Base-by-base conservation (phyloP, 2,113 vertebrate genomes). In the Ranitomeya variabilis region DNA sequence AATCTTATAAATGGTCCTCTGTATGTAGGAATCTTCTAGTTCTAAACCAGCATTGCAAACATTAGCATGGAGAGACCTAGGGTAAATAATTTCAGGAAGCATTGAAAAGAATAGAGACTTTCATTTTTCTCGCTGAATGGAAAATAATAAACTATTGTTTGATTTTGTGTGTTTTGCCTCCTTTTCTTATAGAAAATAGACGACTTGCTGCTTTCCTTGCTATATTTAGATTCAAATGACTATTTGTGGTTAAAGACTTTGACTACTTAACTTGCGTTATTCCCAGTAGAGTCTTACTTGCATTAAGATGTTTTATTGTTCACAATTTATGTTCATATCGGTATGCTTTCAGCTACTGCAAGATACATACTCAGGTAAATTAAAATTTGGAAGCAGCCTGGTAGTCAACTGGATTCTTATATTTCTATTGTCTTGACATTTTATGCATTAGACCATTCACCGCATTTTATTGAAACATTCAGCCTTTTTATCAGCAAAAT, bases 351-450 rank as follows among this genome's bases (percentile, higher is more conserved):
- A 37, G 23, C 55, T 60, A 31, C n/a, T 31, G 79, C 79, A 80
- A 23, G 55, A 80, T 80, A 80, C 31, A 60, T 85, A 74, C n/a
- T 11, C 16, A 85, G 67, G 83, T 74, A 31, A 26, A 73, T 85
- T 71, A 74, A 9, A 85, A 37, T 45, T 76, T 73, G 37, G 52
- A 74, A 60, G n/a, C 79, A 80, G 79, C 11, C 14, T 57, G 18
- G 6, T 26, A 59, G 16, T 16, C n/a, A 80, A 31, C 59, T 7
- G 54, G 23, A 80, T 59, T 26, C 78, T 80, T 54, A 59, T 80
- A 85, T 55, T 74, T 85, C 23, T 73, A 31, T 59, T 85, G 71
- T 76, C 54, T 19, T 76, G 67, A 55, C 55, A 37, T 31, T 31
- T 62, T 77, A 86, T 21, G 0, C 69, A 15, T 16, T 60, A 21